Evolutionary conservation across 1,140 invertebrate genomes (phyloP).

Genomic region (Idris sp.): DNA sequence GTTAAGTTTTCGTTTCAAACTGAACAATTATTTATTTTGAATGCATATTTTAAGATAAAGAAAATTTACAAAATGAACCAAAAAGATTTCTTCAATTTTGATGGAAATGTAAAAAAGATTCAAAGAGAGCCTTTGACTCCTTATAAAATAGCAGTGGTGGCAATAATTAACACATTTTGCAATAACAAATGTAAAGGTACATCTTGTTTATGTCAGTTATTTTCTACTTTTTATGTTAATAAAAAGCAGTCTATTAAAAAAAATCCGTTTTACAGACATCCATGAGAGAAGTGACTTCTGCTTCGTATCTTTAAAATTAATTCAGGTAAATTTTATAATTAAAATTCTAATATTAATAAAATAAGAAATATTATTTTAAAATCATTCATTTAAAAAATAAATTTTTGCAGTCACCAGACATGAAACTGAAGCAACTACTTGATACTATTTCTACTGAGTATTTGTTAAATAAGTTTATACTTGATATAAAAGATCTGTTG

Average conservation of each 20-base stretch:
- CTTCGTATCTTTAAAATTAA: slow-evolving; percentile 81
- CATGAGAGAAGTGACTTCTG: slow-evolving; percentile 80
- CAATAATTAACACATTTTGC: slow-evolving; percentile 80
- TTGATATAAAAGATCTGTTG: slow-evolving; percentile 79
- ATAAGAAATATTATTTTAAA: too few species aligned
- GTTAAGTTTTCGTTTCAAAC: neutral
- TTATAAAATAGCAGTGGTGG: slow-evolving; percentile 79
- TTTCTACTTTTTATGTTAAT: too few species aligned
- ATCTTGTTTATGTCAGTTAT: too few species aligned
- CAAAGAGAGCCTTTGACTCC: slow-evolving; percentile 79
- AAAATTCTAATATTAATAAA: too few species aligned
- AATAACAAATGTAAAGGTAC: slow-evolving; percentile 75
- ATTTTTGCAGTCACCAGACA: slow-evolving; percentile 80
- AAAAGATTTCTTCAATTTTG: slow-evolving; percentile 72
- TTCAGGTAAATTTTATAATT: too few species aligned
- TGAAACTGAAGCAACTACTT: slow-evolving; percentile 80
- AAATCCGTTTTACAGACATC: slow-evolving; percentile 60
- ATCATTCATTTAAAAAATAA: too few species aligned
- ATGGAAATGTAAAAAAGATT: slow-evolving; percentile 68
- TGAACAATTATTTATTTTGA: too few species aligned
- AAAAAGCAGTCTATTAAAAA: neutral
- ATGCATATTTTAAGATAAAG: too few species aligned
- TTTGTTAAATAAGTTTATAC: slow-evolving; percentile 78
- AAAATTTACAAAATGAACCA: slow-evolving; percentile 66
- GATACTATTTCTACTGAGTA: slow-evolving; percentile 79